These are phyloP conservation scores for Porites divaricata DNA, from an alignment of 92 coral and sea anemone species.

Conservation along the genomic window DNA sequence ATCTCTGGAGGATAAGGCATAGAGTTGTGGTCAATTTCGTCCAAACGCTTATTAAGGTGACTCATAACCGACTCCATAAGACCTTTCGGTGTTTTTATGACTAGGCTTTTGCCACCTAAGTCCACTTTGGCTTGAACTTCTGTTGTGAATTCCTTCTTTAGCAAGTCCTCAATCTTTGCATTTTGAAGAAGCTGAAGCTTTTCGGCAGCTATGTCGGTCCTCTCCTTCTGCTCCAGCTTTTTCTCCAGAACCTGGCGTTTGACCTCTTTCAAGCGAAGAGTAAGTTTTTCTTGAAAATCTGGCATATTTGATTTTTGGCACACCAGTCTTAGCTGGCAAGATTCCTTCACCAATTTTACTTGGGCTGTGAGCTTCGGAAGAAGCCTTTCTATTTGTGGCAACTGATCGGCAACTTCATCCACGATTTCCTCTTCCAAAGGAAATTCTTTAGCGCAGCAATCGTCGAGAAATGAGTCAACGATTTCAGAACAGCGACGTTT, in stretches of 20 bases:
- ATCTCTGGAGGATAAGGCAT: conserved; percentile 11
- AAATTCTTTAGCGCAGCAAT: not conserved
- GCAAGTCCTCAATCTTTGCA: conserved; percentile 4
- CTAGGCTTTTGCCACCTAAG: conserved; percentile 5
- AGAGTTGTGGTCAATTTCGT: conserved; percentile 28
- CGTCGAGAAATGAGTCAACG: conserved; percentile 15
- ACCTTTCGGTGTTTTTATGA: conserved; percentile 32
- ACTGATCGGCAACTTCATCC: conserved; percentile 27
- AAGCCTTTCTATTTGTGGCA: conserved; percentile 17
- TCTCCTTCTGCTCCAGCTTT: conserved; percentile 15
- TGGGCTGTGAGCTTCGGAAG: conserved; percentile 36
- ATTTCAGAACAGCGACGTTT: not conserved
- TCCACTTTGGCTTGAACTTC: conserved; percentile 19
- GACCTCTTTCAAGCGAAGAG: conserved; percentile 13
- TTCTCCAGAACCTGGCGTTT: conserved; percentile 25
- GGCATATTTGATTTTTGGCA: conserved; percentile 25
- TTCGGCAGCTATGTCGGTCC: conserved; percentile 11
- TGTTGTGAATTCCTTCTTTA: conserved; percentile 6
- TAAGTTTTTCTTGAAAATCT: conserved; percentile 21
- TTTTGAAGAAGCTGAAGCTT: conserved; percentile 41
- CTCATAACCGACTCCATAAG: not conserved
- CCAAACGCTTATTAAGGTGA: conserved; percentile 17
- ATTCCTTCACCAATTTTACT: conserved; percentile 11
- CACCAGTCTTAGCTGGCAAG: conserved; percentile 4
- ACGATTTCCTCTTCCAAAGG: conserved; percentile 25